Conservation (phyloP, 2,797 vertebrate genomes). For the Molossus alvarezi region DNA sequence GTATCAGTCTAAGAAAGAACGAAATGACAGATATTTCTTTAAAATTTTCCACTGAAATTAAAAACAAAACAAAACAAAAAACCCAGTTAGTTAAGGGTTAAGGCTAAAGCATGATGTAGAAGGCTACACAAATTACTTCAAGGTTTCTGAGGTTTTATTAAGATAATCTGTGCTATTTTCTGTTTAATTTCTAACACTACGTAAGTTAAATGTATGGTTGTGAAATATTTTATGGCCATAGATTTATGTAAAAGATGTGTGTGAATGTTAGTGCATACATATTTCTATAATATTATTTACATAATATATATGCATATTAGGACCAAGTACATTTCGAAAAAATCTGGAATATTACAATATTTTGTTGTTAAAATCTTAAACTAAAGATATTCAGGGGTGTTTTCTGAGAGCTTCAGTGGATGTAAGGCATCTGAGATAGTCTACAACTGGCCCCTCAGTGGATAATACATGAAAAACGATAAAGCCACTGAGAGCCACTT, state of each 20-base stretch:
- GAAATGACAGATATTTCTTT: background rate
- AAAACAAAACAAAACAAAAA: background rate
- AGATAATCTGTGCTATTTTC: background rate
- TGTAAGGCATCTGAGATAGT: background rate
- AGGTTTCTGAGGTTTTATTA: conserved; percentile 50
- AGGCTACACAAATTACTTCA: background rate
- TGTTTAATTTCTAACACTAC: conserved; percentile 42
- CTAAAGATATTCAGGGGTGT: background rate
- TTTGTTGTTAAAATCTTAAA: conserved; percentile 10
- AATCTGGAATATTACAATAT: background rate
- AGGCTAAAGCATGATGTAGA: conserved; percentile 5
- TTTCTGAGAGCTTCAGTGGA: background rate
- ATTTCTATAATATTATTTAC: background rate
- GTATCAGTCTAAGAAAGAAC: background rate
- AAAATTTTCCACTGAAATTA: conserved; percentile 2
- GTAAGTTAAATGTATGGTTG: background rate
- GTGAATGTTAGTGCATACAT: background rate
- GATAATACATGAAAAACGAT: background rate
- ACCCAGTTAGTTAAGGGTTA: background rate
- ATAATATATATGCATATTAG: background rate
- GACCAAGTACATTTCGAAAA: background rate
- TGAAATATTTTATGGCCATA: background rate
- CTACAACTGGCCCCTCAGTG: background rate
- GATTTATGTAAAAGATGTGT: conserved; percentile 9
- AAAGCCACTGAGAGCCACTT: conserved; percentile 9